These are phyloP conservation scores for Calonectris borealis DNA, from an alignment of 2,113 vertebrate species.

Conservation along the genomic window DNA sequence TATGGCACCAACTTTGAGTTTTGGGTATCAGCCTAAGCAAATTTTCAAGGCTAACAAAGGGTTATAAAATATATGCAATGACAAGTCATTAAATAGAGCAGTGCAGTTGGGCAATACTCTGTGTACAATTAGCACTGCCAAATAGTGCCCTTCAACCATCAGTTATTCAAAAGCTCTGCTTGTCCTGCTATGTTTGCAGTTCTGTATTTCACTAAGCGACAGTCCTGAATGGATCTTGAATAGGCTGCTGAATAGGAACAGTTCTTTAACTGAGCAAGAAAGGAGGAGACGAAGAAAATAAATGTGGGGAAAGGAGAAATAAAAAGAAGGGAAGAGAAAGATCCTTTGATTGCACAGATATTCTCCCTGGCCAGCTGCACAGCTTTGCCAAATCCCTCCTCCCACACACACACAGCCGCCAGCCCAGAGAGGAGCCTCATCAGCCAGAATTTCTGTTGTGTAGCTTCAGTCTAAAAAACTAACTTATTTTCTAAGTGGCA, in stretches of 20 bases:
- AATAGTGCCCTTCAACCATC: background rate
- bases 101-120: background rate
- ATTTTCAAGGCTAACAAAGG: slow-evolving; percentile 17
- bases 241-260: background rate
- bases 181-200: background rate
- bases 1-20: background rate
- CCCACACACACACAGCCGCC: fast-evolving
- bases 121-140: background rate
- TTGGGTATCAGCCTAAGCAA: slow-evolving; percentile 3
- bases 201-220: background rate
- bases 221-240: background rate
- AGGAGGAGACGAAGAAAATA: background rate
- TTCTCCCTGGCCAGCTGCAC: background rate
- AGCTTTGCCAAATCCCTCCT: background rate
- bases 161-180: background rate
- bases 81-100: background rate
- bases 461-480: background rate
- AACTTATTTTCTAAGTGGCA: background rate
- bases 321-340: background rate
- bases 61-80: slow-evolving; percentile 2
- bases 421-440: background rate
- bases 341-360: background rate
- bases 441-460: background rate
- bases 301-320: background rate
- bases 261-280: background rate